Conservation (phyloP, 2,888 invertebrate genomes). For the Litoditis marina region DNA sequence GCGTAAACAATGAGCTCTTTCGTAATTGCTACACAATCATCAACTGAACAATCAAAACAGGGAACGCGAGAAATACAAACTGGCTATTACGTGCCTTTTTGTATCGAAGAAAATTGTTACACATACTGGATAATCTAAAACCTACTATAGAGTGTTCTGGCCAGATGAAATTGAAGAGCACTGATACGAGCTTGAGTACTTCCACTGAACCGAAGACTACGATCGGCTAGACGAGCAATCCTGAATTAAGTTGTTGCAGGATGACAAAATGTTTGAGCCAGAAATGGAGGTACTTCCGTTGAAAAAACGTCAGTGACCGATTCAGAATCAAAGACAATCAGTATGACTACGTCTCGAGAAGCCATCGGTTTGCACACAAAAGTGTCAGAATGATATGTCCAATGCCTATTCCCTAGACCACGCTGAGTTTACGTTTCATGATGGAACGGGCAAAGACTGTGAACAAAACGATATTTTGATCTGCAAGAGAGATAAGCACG, state of each 20-base stretch:
- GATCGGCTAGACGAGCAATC: conserved; percentile 3
- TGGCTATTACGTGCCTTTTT: background rate
- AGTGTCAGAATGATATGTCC: too few relatives aligned
- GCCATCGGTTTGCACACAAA: too few relatives aligned
- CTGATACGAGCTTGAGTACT: conserved; percentile 3
- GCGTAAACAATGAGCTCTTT: background rate
- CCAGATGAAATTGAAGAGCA: conserved; percentile 15
- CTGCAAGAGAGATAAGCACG: too few relatives aligned
- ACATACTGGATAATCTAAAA: background rate
- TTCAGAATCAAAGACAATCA: too few relatives aligned
- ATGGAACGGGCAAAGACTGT: too few relatives aligned
- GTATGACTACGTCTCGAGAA: too few relatives aligned
- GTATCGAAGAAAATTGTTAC: background rate
- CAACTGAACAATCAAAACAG: background rate
- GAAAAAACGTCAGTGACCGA: too few relatives aligned
- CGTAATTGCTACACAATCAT: background rate
- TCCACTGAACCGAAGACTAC: background rate
- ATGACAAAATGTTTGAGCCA: background rate
- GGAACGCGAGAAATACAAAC: too few relatives aligned
- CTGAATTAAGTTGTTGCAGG: conserved; percentile 4
- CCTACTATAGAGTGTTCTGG: conserved; percentile 1
- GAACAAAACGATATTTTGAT: too few relatives aligned
- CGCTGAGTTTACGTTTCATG: too few relatives aligned
- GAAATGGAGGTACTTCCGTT: too few relatives aligned
- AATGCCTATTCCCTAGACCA: too few relatives aligned